phyloP scores from a whole-genome alignment of 2,888 invertebrate species.

The Watsonalla cultraria region DNA sequence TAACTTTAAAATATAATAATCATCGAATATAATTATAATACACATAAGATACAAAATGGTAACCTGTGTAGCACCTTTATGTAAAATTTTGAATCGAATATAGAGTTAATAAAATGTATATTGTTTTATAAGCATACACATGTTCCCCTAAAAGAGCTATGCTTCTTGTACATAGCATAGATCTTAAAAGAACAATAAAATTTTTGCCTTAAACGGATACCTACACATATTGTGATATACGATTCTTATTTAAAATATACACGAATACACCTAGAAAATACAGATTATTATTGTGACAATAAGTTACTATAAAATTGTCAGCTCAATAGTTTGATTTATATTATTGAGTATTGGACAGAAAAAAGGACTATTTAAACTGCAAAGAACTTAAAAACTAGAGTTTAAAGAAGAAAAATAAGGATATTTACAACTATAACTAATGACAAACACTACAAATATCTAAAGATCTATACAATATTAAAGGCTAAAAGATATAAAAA shows the following conservation, averaged over 20 bases:
- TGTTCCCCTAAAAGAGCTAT: slow-evolving; percentile 21
- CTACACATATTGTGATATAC: no score
- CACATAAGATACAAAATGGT: slow-evolving; percentile 55
- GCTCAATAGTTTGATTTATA: slow-evolving; percentile 10
- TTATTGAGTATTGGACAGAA: slow-evolving; percentile 20
- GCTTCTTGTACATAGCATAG: slow-evolving; percentile 11
- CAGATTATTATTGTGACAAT: slow-evolving; percentile 32
- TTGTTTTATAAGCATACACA: slow-evolving; percentile 10
- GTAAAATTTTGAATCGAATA: slow-evolving; percentile 37
- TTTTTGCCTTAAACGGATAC: slow-evolving; percentile 9
- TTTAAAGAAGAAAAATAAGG: slow-evolving; percentile 25
- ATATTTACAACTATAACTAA: slow-evolving; percentile 19
- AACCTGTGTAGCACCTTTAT: slow-evolving; percentile 64
- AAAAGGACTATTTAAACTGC: slow-evolving; percentile 6
- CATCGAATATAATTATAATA: slow-evolving; percentile 4
- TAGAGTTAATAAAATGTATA: slow-evolving; percentile 14
- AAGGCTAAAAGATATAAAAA: no score
- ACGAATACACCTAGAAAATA: slow-evolving; percentile 14
- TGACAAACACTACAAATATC: neutral
- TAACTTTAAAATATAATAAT: slow-evolving; percentile 2
- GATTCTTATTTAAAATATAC: slow-evolving; percentile 15
- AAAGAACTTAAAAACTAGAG: slow-evolving; percentile 15
- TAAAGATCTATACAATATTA: no score
- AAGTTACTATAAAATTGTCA: slow-evolving; percentile 38
- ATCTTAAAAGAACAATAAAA: slow-evolving; percentile 22